Conservation (phyloP, 2,888 invertebrate genomes). For the Teleiodes luculella region DNA sequence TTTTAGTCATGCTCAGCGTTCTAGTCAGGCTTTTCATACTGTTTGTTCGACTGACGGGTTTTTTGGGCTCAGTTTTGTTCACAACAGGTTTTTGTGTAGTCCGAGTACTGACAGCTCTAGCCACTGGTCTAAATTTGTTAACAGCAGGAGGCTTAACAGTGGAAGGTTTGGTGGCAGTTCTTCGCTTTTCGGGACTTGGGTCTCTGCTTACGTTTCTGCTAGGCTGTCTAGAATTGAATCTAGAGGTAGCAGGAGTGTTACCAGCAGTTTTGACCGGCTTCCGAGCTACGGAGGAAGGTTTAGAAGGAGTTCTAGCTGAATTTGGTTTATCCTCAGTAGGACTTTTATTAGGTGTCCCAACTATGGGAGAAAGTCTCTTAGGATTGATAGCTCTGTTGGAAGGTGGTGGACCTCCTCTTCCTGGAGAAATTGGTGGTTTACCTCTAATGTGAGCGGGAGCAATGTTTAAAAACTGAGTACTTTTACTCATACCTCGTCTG, state of each 20-base stretch:
- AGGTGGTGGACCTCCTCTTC: slow-evolving; percentile 68
- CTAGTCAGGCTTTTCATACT: slow-evolving; percentile 65
- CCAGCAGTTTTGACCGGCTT: slow-evolving; percentile 57
- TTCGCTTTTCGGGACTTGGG: slow-evolving; percentile 65
- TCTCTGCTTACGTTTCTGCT: slow-evolving; percentile 65
- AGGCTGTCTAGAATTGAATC: slow-evolving; percentile 64
- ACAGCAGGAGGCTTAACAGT: slow-evolving; percentile 32
- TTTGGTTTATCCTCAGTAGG: slow-evolving; percentile 62
- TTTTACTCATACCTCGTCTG: slow-evolving; percentile 60
- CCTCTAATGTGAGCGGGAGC: slow-evolving; percentile 61
- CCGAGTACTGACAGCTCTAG: slow-evolving; percentile 51
- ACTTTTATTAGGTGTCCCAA: slow-evolving; percentile 72
- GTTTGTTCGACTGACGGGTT: slow-evolving; percentile 60
- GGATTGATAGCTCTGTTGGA: slow-evolving; percentile 64
- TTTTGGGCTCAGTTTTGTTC: slow-evolving; percentile 55
- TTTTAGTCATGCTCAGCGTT: slow-evolving; percentile 59
- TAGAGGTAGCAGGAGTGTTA: slow-evolving; percentile 61
- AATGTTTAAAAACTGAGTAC: slow-evolving; percentile 60
- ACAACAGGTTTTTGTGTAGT: slow-evolving; percentile 48
- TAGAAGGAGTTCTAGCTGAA: slow-evolving; percentile 51
- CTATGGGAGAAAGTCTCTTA: slow-evolving; percentile 71
- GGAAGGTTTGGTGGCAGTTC: slow-evolving; percentile 36
- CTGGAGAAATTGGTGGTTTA: slow-evolving; percentile 72
- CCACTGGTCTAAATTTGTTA: slow-evolving; percentile 35
- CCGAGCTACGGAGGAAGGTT: slow-evolving; percentile 46